Base-by-base conservation (phyloP, 1,140 invertebrate genomes). In the Bombus terrestris region DNA sequence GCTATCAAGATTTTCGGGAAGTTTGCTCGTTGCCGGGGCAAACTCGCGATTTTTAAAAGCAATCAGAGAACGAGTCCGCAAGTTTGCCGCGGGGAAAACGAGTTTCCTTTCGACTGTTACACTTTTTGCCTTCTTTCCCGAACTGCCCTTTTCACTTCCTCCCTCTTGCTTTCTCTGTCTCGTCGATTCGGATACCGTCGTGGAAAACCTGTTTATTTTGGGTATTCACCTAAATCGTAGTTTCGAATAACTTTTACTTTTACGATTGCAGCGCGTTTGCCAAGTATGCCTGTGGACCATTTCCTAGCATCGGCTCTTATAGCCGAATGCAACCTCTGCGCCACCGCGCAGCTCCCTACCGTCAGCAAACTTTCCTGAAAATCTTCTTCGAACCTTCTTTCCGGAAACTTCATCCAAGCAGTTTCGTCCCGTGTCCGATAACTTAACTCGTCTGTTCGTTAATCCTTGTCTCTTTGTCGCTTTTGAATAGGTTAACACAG, bases 231-330 rank as follows among this genome's bases (percentile, higher is more conserved):
- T 86, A 83, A 89, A 89, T 86, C 62, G 81, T 41, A 80, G 71
- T 86, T 86, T 9, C 32, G 68, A 64, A 83, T 88, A 86, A 89
- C 88, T 88, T 88, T 90, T 90, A 90, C 85, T 90, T 91, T 88
- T 86, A 88, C 88, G 74, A 91, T 86, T 75, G 78, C 71, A 78
- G n/a, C 72, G 77, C 72, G 80, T 86, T 89, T 74, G 66, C 71
- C 62, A 47, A 86, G 64, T 41, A 47, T 57, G 35, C 39, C 66
- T 32, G 75, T 66, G 66, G 22, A n/a, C 37, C 41, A 25, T 74
- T 47, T 64, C 41, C 41, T 8, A 10, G 12, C 53, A 37, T 41
- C 25, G 39, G 1, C 35, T 35, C 18, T 68, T 53, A n/a, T 22
- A 73, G 71, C 28, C 18, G 47, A 53, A 53, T 22, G 47, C 47